A percentile compares a stretch with the other conserved stretches of the same genome.
phyloP scores from a whole-genome alignment of 1,140 invertebrate species.

The Ceratosolen solmsi region DNA sequence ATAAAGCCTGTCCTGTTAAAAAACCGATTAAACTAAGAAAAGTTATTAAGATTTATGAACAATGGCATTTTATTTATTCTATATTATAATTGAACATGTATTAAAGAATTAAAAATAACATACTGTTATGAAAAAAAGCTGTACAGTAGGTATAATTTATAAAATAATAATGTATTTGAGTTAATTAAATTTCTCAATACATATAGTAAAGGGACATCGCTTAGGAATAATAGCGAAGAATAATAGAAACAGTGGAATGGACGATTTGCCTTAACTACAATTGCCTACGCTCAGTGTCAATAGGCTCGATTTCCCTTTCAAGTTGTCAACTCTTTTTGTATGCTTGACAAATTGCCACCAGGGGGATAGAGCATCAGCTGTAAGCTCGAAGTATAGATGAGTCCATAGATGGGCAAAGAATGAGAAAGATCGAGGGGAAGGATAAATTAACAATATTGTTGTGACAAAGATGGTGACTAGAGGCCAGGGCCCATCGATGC shows the following conservation, averaged over 20 bases:
- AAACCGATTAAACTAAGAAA: too few relatives aligned
- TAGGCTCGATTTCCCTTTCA: conserved; percentile 75
- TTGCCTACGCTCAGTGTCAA: conserved; percentile 65
- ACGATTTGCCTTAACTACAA: conserved; percentile 12
- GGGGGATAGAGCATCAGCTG: conserved; percentile 54
- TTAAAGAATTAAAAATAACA: too few relatives aligned
- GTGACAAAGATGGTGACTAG: conserved; percentile 65
- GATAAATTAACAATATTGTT: conserved; percentile 75
- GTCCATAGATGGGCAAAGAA: conserved; percentile 31
- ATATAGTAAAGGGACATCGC: neutral
- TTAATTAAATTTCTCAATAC: neutral
- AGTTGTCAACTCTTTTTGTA: conserved; percentile 75
- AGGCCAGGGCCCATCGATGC: conserved; percentile 17
- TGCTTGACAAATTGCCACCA: conserved; percentile 71
- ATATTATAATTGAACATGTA: too few relatives aligned
- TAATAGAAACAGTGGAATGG: neutral
- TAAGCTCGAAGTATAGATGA: conserved; percentile 55
- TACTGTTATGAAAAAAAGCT: neutral
- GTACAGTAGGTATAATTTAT: neutral
- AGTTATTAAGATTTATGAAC: too few relatives aligned
- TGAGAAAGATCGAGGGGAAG: conserved; percentile 28
- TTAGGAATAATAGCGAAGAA: neutral
- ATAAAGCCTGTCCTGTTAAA: too few relatives aligned
- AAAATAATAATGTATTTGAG: neutral
- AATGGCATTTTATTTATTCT: too few relatives aligned